Evolutionary conservation across 2,113 vertebrate genomes (phyloP).

Genomic region (Cranoglanis bouderius): DNA sequence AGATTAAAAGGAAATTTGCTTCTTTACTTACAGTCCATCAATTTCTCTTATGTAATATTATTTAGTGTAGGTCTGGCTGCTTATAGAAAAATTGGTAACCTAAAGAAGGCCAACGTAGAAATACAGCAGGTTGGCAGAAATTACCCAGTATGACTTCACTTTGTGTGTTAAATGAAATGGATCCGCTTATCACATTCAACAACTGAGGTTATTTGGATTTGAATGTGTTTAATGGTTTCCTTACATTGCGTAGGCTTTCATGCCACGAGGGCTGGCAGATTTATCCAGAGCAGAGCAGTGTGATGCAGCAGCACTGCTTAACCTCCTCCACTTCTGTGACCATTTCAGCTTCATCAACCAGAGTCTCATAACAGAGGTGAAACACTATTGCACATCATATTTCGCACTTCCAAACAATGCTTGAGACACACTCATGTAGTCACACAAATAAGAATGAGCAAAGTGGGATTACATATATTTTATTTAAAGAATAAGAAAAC

Average conservation of each 20-base stretch:
- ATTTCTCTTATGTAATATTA: not conserved
- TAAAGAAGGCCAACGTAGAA: not conserved
- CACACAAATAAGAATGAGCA: not conserved
- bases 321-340: conserved; percentile 78
- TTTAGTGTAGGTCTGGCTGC: not conserved
- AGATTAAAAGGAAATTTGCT: not conserved
- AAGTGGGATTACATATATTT: not conserved
- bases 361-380: conserved; percentile 76
- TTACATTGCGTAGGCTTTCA: conserved; percentile 73
- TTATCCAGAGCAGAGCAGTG: conserved; percentile 66
- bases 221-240: not conserved
- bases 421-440: not conserved
- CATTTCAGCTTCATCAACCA: conserved; percentile 69
- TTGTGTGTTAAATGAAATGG: not conserved
- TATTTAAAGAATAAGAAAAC: not conserved
- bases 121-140: not conserved
- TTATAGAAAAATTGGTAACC: not conserved
- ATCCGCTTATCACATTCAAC: not conserved
- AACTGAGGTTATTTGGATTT: not conserved
- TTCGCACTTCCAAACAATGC: no score
- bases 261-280: conserved; percentile 77
- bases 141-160: not conserved
- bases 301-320: conserved; percentile 81
- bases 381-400: not conserved
- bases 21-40: not conserved